Evolutionary conservation across 2,113 vertebrate species (phyloP).

Genomic region (Isichthys henryi): DNA sequence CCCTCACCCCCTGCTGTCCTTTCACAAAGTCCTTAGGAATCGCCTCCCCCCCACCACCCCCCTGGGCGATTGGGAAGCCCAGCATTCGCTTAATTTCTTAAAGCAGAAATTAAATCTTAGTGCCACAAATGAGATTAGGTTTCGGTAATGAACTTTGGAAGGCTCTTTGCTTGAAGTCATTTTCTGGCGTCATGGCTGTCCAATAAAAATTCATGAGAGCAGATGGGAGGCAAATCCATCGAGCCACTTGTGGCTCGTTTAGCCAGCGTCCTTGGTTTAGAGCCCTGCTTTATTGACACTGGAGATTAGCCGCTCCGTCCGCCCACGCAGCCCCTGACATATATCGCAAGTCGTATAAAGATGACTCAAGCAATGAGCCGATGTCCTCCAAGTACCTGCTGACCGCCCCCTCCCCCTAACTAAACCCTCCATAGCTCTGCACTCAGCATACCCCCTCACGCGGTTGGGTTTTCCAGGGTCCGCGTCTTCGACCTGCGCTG

Average conservation of each 20-base stretch:
- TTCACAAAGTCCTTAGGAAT: slow-evolving; percentile 34
- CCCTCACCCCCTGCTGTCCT: not conserved
- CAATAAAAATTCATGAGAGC: slow-evolving; percentile 53
- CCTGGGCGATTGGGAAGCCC: slow-evolving; percentile 33
- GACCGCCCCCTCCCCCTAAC: not conserved
- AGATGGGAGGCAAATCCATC: slow-evolving; percentile 58
- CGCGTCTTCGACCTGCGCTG: slow-evolving; percentile 74
- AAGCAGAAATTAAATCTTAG: slow-evolving; percentile 38
- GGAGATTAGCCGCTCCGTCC: not conserved
- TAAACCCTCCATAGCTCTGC: not conserved
- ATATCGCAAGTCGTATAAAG: not conserved
- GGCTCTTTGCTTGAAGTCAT: slow-evolving; percentile 33
- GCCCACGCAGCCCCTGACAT: not conserved
- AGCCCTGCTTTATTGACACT: not conserved
- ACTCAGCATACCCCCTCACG: not conserved
- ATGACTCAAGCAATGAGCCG: not conserved
- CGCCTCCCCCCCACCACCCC: not conserved
- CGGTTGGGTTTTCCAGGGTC: slow-evolving; percentile 60
- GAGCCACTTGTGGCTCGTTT: slow-evolving; percentile 40
- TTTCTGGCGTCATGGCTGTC: slow-evolving; percentile 50
- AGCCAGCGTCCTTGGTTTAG: slow-evolving; percentile 22
- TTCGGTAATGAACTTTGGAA: slow-evolving; percentile 56
- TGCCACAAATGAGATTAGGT: slow-evolving; percentile 48
- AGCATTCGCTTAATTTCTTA: slow-evolving; percentile 39
- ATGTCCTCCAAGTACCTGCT: not conserved